phyloP scores from a whole-genome alignment of 1,140 invertebrate genomes.

The Aphis gossypii region DNA sequence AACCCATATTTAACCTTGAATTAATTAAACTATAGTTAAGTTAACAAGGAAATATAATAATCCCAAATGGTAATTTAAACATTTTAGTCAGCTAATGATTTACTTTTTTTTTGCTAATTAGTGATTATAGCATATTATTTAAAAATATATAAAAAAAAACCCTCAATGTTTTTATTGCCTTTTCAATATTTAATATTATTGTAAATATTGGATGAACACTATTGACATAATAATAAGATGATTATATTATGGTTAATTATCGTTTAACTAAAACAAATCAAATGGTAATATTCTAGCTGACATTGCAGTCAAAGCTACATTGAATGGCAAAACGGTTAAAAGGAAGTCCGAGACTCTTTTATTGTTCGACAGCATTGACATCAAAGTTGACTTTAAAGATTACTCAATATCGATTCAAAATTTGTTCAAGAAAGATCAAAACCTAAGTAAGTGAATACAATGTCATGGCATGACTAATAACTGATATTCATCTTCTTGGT shows the following conservation, averaged over 20 bases:
- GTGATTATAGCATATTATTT: too few species aligned
- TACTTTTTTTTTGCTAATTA: not conserved
- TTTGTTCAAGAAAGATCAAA: constrained; percentile 62
- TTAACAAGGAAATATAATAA: not conserved
- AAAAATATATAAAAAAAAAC: too few species aligned
- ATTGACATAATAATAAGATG: not conserved
- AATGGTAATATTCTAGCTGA: constrained; percentile 58
- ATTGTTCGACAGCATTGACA: constrained; percentile 59
- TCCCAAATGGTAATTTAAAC: not conserved
- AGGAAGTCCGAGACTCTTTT: constrained; percentile 59
- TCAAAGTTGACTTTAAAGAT: constrained; percentile 60
- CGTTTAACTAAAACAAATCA: not conserved
- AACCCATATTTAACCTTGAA: not conserved
- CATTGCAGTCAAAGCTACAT: constrained; percentile 58
- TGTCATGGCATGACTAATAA: not conserved
- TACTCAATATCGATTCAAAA: constrained; percentile 61
- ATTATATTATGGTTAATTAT: not conserved
- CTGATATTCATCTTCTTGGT: not conserved
- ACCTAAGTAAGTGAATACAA: constrained; percentile 58
- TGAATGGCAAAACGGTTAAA: constrained; percentile 59
- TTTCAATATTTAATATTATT: not conserved
- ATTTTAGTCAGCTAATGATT: not conserved
- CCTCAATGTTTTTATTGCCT: not conserved
- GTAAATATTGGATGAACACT: not conserved
- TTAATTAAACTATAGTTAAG: not conserved